These are phyloP conservation scores for Arothron firmamentum DNA, from an alignment of 2,113 vertebrate species.

Conservation along the genomic window DNA sequence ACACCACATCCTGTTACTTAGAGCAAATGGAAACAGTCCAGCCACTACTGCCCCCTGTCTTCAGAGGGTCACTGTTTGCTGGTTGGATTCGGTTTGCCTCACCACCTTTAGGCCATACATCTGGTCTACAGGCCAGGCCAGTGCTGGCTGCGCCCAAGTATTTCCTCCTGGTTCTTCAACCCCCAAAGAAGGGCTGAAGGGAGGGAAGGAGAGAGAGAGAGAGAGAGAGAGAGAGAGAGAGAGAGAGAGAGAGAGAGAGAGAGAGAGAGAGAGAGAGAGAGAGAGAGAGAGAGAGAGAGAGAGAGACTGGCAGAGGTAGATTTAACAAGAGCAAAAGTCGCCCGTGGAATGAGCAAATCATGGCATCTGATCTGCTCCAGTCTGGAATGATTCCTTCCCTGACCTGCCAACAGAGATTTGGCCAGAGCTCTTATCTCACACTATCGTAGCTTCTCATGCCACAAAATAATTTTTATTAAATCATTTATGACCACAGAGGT, in stretches of 20 bases:
- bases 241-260: no score
- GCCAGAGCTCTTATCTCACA: constrained; percentile 68
- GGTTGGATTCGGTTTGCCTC: constrained; percentile 70
- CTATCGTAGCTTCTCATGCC: constrained; percentile 59
- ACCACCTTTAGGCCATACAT: constrained; percentile 73
- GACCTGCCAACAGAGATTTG: constrained; percentile 59
- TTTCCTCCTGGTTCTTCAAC: constrained; percentile 73
- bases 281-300: constrained; percentile 30
- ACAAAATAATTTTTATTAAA: neutral
- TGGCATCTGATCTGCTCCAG: constrained; percentile 57
- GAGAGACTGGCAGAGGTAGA: constrained; percentile 10
- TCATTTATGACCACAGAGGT: neutral
- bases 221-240: constrained; percentile 22
- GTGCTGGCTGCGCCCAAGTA: constrained; percentile 66
- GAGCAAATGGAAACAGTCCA: constrained; percentile 36
- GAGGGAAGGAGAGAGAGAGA: constrained; percentile 22
- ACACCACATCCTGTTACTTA: constrained; percentile 28
- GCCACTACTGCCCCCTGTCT: constrained; percentile 53
- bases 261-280: constrained; percentile 25
- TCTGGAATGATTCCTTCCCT: constrained; percentile 73
- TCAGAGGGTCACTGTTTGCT: constrained; percentile 59
- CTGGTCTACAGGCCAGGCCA: constrained; percentile 68
- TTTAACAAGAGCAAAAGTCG: constrained; percentile 51
- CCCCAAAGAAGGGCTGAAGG: constrained; percentile 57
- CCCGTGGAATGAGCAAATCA: constrained; percentile 68